Percentiles rank a stretch among this genome's conserved stretches.
These are phyloP conservation scores for Erythrolamprus reginae DNA, from an alignment of 2,113 vertebrate genomes.

Conservation along the genomic window DNA sequence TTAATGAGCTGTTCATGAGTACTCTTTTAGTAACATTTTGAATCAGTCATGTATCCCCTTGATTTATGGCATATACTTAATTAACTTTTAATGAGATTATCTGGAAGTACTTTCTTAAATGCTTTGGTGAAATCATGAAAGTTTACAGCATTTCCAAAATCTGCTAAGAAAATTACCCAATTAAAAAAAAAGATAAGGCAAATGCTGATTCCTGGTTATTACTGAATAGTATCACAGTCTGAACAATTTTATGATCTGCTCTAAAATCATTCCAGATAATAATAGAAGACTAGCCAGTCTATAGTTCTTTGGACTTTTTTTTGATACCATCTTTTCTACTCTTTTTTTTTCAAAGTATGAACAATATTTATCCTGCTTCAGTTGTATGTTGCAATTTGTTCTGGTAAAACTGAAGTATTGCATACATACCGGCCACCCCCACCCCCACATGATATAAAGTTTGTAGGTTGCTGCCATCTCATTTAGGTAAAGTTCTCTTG, in stretches of 20 bases:
- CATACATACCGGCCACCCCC: too few relatives aligned
- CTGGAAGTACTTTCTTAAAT: not conserved
- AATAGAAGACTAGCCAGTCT: not conserved
- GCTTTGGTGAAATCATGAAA: not conserved
- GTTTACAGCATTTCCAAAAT: not conserved
- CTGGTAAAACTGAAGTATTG: not conserved
- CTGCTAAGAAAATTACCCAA: not conserved
- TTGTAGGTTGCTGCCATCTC: not conserved
- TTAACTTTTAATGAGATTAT: not conserved
- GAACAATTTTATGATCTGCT: not conserved
- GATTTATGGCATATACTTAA: not conserved
- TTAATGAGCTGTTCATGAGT: not conserved
- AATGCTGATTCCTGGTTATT: not conserved
- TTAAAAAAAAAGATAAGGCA: not conserved
- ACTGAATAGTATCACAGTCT: not conserved
- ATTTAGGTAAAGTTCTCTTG: not conserved
- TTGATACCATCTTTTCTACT: not conserved
- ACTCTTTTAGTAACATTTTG: not conserved
- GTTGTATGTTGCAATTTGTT: not conserved
- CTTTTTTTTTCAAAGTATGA: not conserved
- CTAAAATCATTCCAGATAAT: not conserved
- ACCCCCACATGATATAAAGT: not conserved
- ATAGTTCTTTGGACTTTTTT: not conserved
- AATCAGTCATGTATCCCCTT: not conserved
- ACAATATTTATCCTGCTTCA: not conserved